phyloP scores from a whole-genome alignment of 37 sponge, comb jelly and placozoan species.

The Cladorhizidae sp. region DNA sequence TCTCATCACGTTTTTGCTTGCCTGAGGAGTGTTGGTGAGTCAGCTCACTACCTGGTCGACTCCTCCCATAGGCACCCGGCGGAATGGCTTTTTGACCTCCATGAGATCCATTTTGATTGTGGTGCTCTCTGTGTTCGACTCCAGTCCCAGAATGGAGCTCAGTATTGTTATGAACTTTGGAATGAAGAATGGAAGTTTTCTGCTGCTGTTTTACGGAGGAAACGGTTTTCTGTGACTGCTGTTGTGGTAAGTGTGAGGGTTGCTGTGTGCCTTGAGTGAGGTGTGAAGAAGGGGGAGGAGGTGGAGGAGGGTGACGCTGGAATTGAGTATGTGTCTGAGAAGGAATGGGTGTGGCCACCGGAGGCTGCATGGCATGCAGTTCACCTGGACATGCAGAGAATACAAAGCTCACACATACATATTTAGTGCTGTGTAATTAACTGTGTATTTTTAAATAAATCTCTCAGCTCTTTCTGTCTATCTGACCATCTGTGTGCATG shows the following conservation, averaged over 20 bases:
- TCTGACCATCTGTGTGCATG: too few relatives aligned
- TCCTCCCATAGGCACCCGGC: neutral
- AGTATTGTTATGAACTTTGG: too few relatives aligned
- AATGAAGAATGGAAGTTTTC: too few relatives aligned
- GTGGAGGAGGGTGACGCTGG: neutral
- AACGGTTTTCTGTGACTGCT: too few relatives aligned
- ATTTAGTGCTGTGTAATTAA: too few relatives aligned
- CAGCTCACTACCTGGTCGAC: neutral
- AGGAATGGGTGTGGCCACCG: neutral
- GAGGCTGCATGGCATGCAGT: slow-evolving; percentile 15
- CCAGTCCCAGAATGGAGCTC: neutral
- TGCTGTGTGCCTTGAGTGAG: slow-evolving; percentile 4
- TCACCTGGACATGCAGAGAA: neutral
- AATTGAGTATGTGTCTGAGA: neutral
- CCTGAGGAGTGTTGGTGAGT: neutral
- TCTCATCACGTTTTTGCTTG: neutral
- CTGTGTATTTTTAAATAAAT: too few relatives aligned
- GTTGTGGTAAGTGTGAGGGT: too few relatives aligned
- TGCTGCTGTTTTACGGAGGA: too few relatives aligned
- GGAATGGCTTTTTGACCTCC: neutral
- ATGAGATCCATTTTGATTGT: neutral
- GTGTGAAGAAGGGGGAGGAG: neutral
- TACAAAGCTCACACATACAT: too few relatives aligned
- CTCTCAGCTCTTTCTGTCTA: too few relatives aligned
- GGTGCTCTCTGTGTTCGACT: slow-evolving; percentile 1